phyloP scores from a whole-genome alignment of 2,888 invertebrate genomes.

The Thumatha senex region DNA sequence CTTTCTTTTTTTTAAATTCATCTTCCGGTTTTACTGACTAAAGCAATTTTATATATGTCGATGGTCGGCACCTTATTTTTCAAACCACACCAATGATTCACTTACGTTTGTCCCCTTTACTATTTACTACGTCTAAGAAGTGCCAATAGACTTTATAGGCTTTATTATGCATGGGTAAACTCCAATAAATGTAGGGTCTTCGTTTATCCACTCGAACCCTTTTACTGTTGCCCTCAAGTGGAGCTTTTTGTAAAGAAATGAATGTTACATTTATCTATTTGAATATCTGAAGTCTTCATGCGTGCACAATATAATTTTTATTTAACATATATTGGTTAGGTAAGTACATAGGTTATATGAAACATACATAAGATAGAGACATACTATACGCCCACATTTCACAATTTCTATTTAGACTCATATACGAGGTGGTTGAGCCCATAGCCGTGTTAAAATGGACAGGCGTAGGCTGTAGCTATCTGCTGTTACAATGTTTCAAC shows the following conservation, averaged over 20 bases:
- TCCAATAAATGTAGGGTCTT: slow-evolving; percentile 26
- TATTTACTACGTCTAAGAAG: slow-evolving; percentile 32
- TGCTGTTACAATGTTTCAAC: too few relatives aligned
- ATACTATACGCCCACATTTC: too few relatives aligned
- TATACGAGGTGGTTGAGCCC: too few relatives aligned
- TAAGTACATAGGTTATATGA: background rate
- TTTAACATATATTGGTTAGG: background rate
- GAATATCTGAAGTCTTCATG: slow-evolving; percentile 6
- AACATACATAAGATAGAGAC: too few relatives aligned
- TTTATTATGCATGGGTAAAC: slow-evolving; percentile 33
- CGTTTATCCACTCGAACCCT: slow-evolving; percentile 16
- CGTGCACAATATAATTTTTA: background rate
- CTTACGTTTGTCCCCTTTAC: slow-evolving; percentile 34
- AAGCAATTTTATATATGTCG: slow-evolving; percentile 44
- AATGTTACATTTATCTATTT: slow-evolving; percentile 9
- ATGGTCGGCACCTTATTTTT: slow-evolving; percentile 39
- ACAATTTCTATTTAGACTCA: too few relatives aligned
- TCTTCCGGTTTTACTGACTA: slow-evolving; percentile 38
- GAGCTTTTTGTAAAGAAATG: slow-evolving; percentile 12
- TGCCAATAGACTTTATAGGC: slow-evolving; percentile 29
- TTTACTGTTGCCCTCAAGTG: slow-evolving; percentile 18
- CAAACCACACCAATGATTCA: slow-evolving; percentile 44
- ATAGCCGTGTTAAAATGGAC: too few relatives aligned
- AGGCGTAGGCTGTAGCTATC: too few relatives aligned
- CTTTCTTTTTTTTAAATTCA: slow-evolving; percentile 38